Base-by-base conservation (phyloP, 2,113 vertebrate species). In the Nibea albiflora region DNA sequence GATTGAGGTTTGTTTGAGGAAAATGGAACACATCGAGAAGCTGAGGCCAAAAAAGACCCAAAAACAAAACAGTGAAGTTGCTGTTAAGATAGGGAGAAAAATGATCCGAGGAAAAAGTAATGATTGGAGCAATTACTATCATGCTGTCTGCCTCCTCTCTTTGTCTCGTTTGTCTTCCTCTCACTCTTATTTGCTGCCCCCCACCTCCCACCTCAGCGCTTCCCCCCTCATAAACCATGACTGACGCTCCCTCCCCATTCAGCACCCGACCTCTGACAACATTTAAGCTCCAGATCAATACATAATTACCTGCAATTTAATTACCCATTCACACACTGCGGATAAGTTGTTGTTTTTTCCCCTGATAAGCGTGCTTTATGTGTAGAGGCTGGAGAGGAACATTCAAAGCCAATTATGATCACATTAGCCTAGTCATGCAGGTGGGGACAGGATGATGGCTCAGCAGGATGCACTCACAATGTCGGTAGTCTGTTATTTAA, bases 291-390 rank as follows among this genome's bases (percentile, higher is more conserved):
- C 42, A 22, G 50, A 93, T 93, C 84, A 75, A 91, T 85, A 86
- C 66, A 84, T 84, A 88, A 88, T 90, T 88, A 89, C 75, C 82
- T 54, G 56, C 28, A 73, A 84, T 88, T 86, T 72, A 90, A 90
- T 90, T 88, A 90, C 44, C 72, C 19, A 63, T 68, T 87, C 73
- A 73, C 64, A 66, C 64, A 63, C 53, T 28, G 52, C 17, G 54
- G 68, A 70, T 74, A 66, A 78, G 57, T 61, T 69, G 54, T 69
- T 24, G 46, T 71, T 64, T 60, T 75, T 49, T 35, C 9, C 60
- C 66, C 70, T 46, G 76, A 53, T 87, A 78, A 52, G 42, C 58
- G 44, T 20, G 20, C 56, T 72, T 63, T 70, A 63, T 84, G 83
- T 77, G 46, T 15, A 39, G 60, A 46, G 52, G 15, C 77, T 63